phyloP scores from a whole-genome alignment of 2,888 invertebrate genomes.

The Steinernema scapterisci region DNA sequence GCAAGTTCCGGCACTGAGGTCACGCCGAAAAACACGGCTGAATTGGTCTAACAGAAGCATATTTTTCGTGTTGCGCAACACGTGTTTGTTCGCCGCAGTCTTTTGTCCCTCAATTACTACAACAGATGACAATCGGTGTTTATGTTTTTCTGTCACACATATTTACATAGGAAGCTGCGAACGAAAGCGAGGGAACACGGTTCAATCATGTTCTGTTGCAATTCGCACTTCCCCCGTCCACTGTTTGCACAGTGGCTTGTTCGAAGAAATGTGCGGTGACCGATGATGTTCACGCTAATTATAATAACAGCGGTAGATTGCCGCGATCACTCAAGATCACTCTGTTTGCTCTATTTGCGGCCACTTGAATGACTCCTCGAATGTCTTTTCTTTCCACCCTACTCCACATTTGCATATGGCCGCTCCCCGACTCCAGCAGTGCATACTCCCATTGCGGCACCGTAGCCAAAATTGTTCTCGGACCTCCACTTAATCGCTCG shows the following conservation, averaged over 20 bases:
- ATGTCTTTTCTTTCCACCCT: background rate
- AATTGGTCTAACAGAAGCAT: background rate
- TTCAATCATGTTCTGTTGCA: background rate
- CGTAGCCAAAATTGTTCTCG: constrained; percentile 23
- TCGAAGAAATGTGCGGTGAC: background rate
- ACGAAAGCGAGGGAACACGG: background rate
- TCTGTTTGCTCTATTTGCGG: constrained; percentile 22
- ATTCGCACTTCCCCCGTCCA: constrained; percentile 6
- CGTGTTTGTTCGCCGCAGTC: background rate
- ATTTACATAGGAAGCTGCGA: background rate
- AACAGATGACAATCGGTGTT: constrained; percentile 20
- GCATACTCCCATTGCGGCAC: background rate
- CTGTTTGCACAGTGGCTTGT: background rate
- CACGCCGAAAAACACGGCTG: too few species aligned
- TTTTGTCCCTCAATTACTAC: background rate
- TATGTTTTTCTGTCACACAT: constrained; percentile 21
- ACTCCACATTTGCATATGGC: constrained; percentile 10
- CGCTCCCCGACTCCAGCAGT: background rate
- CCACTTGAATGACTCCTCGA: constrained; percentile 7
- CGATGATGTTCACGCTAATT: constrained; percentile 4
- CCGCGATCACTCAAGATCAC: constrained; percentile 22
- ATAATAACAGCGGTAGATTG: background rate
- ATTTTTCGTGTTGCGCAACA: constrained; percentile 14
- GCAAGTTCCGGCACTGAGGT: too few species aligned
- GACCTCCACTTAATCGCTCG: constrained; percentile 21